Evolutionary conservation across 2,797 vertebrate genomes (phyloP), one percentile per base, ranked within the genome.

Genomic region (Peromyscus nudipes): DNA sequence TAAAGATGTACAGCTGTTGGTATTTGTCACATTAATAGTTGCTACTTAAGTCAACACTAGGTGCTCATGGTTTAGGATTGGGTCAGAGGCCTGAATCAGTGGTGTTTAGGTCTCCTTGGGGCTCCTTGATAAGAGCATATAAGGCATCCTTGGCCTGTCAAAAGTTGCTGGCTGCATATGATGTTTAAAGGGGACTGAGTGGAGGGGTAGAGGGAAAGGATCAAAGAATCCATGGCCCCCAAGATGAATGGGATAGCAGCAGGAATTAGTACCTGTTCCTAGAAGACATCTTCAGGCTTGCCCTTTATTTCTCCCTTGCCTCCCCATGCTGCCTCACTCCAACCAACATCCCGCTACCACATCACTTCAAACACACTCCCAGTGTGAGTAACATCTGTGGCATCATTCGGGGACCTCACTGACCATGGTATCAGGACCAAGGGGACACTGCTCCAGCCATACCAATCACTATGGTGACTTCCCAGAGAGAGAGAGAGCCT

Each of bases 31-130:
- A 60, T 75, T 55, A 94, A 17, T 9, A 84, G 64, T 43, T 81
- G 37, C 76, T 95, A n/a, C 82, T 49, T 93, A 85, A 88, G n/a
- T 89, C 94, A 46, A n/a, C 29, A 40, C 62, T 60, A 95, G 65
- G 92, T 79, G 12, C 31, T 73, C 55, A 64, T 21, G 93, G 79
- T 71, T 94, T 81, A 81, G 43, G 46, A 17, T 60, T 55, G 67
- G 11, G 8, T 12, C 57, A 62, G 14, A 60, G 27, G 13, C 55
- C 14, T 65, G 55, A 84, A 81, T 94, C 91, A 81, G 4, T 81
- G 57, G 43, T 57, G 7, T 77, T 43, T 88, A 64, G 49, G 46
- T 21, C 13, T 71, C 67, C 27, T 23, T 25, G 40, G 31, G 29
- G 5, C 25, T 87, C 37, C 57, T 89, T 55, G 2, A 57, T 62